Evolutionary conservation across 2,888 invertebrate genomes (phyloP), one percentile per base, ranked within the genome.

Genomic region (Hylaea fasciaria): DNA sequence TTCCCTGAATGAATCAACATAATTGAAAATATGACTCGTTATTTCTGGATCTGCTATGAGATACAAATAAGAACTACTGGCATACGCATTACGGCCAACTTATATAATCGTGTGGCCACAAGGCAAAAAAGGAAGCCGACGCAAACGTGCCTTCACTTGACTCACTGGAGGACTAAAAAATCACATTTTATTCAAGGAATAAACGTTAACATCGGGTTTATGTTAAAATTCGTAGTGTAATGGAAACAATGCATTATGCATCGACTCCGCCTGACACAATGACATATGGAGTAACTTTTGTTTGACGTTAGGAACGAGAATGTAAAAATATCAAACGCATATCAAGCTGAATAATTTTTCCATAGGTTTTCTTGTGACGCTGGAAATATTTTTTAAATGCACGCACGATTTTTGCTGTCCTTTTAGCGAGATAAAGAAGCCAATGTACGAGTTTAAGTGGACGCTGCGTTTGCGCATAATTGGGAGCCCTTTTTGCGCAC

Each of bases 181-280:
- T 72, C 76, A 77, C 77, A 87, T 86, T 87, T 89, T 91, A 90
- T 91, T 89, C 89, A 87, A 86, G 84, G 79, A 82, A 85, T 82
- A 86, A 87, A 88, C 87, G 80, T 89, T 87, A 88, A 90, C 91
- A 90, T 91, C 87, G 80, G 80, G 85, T 87, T 89, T 91, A 89
- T 90, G 89, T 88, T 89, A 91, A 91, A 89, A 85, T 81, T 88
- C 86, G 88, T 89, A 89, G 90, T 90, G 88, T 90, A 92, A 91
- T 92, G 91, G 87, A 91, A 91, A 89, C 91, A 84, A 90, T 92
- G 86, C 86, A 90, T 92, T 78, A 92, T 92, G 86, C 87, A 92
- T 87, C 68, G 78, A 67, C 76, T 75, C 71, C 73, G 73, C 75
- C 81, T 85, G 89, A 88, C 89, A 90, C 87, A 86, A 89, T 92